Evolutionary conservation across 2,888 invertebrate species (phyloP), one percentile per base, ranked within the genome.

Genomic region (Brenthis hecate): DNA sequence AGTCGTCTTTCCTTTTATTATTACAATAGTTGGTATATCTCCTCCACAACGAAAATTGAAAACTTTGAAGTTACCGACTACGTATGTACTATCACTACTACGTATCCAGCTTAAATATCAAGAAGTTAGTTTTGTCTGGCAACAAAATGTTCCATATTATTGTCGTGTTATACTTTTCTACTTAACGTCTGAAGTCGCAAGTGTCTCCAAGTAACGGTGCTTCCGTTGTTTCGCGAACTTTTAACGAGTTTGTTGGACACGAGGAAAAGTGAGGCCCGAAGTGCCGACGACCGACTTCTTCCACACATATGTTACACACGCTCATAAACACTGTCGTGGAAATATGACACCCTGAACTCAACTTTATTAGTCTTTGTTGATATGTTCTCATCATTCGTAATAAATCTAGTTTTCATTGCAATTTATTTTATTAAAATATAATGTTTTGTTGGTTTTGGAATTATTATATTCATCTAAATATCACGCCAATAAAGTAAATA

Each of bases 221-320:
- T 86, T 85, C 85, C 86, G 90, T 89, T 91, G 91, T 90, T 88
- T 88, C 85, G 76, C 85, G 82, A 91, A 92, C 86, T 92, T 92
- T 92, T 92, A 92, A 92, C 92, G 92, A 92, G 92, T 92, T 92
- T 91, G 91, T 89, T 83, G 91, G 92, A 90, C 91, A 87, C 81
- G 84, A 80, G 80, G 80, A 36, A 43, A 78, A 81, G 79, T 78
- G 81, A 75, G 76, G 76, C 78, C 78, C 77, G 72, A 78, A 77
- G 80, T 78, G 83, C 72, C 79, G 80, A 77, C 82, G 79, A 80
- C 78, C 80, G 79, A 73, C 79, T 79, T 77, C 81, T 79, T 76
- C 79, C 74, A 79, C 84, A 85, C 87, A 87, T 84, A 74, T 82
- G 80, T 80, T 79, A 77, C 80, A 73, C 74, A 76, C 77, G 75